Evolutionary conservation across 2,797 vertebrate species (phyloP), one percentile per base, ranked within the genome.

Genomic region (Melopsittacus undulatus): DNA sequence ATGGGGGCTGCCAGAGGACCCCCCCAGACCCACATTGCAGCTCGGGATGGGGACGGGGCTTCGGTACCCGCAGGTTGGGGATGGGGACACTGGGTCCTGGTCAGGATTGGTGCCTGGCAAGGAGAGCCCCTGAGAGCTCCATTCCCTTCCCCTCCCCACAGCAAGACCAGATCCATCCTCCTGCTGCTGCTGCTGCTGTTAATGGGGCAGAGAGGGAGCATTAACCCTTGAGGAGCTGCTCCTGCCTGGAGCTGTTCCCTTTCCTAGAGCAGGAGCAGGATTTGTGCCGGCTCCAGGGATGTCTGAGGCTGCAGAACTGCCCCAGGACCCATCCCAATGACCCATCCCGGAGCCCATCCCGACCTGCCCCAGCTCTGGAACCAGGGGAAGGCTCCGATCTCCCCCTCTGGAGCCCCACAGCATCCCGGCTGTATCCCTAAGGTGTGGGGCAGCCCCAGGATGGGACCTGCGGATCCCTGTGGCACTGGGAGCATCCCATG

Each of bases 21-120:
- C 32, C 54, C 14, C 54, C 11, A 1, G 20, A 51, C 48, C 89
- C 4, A 0, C 9, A 4, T 22, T 32, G 8, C n/a, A 20, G 19
- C 34, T 5, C 2, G 26, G 27, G 42, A 5, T 17, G 26, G 51
- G 63, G 27, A 9, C 7, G 0, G 34, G 42, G 27, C 29, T n/a
- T 32, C 2, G 14, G 32, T 26, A 2, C 30, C 32, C 21, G 62
- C 42, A 1, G 34, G 43, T 16, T 2, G 11, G 42, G 49, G 56
- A 23, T 21, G 40, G 20, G 22, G 38, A 11, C 9, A 4, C 2
- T 5, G 63, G 61, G 34, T 48, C 42, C 54, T 26, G 54, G 17
- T 56, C 48, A 38, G 76, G 24, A 51, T 62, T 15, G 38, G 49
- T 30, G 66, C 51, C 51, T 7, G 26, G 23, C 45, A 18, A 30